phyloP scores from a whole-genome alignment of 2,797 vertebrate species.

The Chaetophractus vellerosus region DNA sequence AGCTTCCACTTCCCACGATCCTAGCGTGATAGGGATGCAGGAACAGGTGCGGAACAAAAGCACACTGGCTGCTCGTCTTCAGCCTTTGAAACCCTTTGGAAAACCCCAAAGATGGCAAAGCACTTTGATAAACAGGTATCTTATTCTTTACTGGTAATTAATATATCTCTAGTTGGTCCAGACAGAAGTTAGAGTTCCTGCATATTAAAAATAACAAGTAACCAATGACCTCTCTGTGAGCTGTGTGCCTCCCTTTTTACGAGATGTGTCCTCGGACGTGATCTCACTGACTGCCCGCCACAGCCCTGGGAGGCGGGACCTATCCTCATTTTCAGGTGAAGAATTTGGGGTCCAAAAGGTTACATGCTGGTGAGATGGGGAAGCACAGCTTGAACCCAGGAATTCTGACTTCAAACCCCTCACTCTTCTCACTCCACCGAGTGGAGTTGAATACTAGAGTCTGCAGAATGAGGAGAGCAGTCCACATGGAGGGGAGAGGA shows the following conservation, averaged over 20 bases:
- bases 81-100: neutral
- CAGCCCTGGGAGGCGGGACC: neutral
- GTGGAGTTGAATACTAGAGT: neutral
- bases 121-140: too few relatives aligned
- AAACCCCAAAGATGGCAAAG: neutral
- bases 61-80: neutral
- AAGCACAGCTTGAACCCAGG: neutral
- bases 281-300: neutral
- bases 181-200: neutral
- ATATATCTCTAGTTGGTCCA: neutral
- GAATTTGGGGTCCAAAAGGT: neutral
- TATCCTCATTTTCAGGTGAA: neutral
- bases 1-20: too few relatives aligned
- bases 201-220: neutral
- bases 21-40: neutral
- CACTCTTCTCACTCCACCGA: neutral
- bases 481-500: neutral
- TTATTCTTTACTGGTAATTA: neutral
- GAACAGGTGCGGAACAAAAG: neutral
- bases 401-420: neutral
- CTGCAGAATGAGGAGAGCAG: neutral
- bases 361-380: neutral
- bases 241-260: neutral
- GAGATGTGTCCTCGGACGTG: neutral
- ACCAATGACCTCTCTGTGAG: too few relatives aligned